Conservation (phyloP, 2,888 invertebrate genomes). For the Torymus texanus region DNA sequence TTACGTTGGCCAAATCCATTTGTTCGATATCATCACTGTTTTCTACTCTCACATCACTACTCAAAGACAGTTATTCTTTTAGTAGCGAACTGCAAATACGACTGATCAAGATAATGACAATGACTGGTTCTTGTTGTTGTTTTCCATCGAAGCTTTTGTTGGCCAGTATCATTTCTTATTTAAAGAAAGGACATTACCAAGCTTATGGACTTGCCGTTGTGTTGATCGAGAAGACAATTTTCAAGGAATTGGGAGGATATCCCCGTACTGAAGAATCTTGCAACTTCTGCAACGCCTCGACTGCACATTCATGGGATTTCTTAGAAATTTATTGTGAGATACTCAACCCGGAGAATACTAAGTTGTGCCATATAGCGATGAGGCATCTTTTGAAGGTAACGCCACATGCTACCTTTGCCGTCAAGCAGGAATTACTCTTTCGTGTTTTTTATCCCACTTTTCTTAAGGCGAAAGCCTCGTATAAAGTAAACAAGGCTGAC, state of each 20-base stretch:
- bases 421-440: constrained; percentile 79
- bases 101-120: constrained; percentile 78
- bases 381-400: constrained; percentile 79
- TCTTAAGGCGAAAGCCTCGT: constrained; percentile 77
- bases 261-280: constrained; percentile 69
- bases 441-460: constrained; percentile 80
- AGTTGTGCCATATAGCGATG: constrained; percentile 78
- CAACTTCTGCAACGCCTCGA: constrained; percentile 65
- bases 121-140: constrained; percentile 81
- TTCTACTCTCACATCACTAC: constrained; percentile 76
- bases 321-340: constrained; percentile 79
- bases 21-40: constrained; percentile 80
- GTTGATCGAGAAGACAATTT: constrained; percentile 79
- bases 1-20: constrained; percentile 70
- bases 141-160: constrained; percentile 78
- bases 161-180: constrained; percentile 76
- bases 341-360: constrained; percentile 77
- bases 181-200: constrained; percentile 69
- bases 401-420: constrained; percentile 77
- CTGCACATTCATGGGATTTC: constrained; percentile 77
- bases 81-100: constrained; percentile 74
- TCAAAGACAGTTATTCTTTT: constrained; percentile 75
- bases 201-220: constrained; percentile 74
- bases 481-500: constrained; percentile 71
- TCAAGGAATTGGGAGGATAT: constrained; percentile 78